phyloP scores from a whole-genome alignment of 2,888 invertebrate species.

The Cerastis leucographa region DNA sequence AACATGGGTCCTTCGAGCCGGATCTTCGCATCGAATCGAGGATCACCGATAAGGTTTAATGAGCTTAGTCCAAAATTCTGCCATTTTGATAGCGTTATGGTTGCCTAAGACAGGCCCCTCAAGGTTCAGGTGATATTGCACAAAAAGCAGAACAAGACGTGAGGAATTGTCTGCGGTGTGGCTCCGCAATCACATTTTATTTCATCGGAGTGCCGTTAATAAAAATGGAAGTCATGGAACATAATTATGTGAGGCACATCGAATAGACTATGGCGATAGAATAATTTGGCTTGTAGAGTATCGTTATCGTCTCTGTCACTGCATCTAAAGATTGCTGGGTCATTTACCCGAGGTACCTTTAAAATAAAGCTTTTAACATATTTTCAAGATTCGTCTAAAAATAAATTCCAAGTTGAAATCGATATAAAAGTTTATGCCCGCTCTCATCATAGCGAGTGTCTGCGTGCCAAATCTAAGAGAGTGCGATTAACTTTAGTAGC shows the following conservation, averaged over 20 bases:
- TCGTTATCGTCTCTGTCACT: not conserved
- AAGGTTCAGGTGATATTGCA: not conserved
- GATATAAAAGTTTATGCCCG: constrained; percentile 29
- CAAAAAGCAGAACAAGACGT: not conserved
- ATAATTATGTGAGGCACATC: not conserved
- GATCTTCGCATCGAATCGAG: too few species aligned
- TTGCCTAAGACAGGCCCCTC: not conserved
- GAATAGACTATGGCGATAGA: not conserved
- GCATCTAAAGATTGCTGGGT: not conserved
- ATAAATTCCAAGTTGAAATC: constrained; percentile 7
- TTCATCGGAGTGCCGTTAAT: not conserved
- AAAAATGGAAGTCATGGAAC: not conserved
- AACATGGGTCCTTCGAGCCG: too few species aligned
- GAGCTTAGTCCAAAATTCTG: not conserved
- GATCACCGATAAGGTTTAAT: not conserved
- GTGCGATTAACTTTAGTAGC: constrained; percentile 37
- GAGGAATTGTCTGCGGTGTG: not conserved
- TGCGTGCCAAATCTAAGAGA: constrained; percentile 48
- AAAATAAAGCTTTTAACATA: constrained; percentile 10
- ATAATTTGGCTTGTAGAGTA: not conserved
- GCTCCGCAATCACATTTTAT: not conserved
- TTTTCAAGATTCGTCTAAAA: constrained; percentile 14
- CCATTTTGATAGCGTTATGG: not conserved
- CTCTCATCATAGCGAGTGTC: constrained; percentile 29
- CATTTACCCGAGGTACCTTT: not conserved